Percentiles rank a stretch among this genome's conserved stretches.
Conservation (phyloP, 2,888 invertebrate species). For the Tromatobia lineatoria region DNA sequence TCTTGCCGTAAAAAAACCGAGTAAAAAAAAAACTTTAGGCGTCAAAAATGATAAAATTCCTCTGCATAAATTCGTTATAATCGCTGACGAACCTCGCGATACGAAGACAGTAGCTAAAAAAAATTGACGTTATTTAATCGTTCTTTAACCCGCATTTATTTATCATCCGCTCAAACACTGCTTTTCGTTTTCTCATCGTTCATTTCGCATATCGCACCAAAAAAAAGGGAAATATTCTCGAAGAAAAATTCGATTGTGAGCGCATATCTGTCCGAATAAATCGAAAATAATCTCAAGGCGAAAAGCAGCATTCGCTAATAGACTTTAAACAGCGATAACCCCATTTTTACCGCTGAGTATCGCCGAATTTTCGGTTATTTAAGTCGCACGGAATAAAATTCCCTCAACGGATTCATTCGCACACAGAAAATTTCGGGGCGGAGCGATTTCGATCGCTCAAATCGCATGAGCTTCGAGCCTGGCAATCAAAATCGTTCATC, state of each 20-base stretch:
- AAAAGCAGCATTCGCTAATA: background rate
- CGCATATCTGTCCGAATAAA: background rate
- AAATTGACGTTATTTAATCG: background rate
- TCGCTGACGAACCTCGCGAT: background rate
- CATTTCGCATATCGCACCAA: background rate
- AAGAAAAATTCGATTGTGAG: background rate
- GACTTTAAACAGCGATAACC: constrained; percentile 2
- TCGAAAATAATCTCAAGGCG: constrained; percentile 9
- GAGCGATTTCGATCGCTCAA: background rate
- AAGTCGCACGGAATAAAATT: constrained; percentile 35
- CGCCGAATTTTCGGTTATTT: constrained; percentile 16
- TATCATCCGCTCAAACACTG: constrained; percentile 14
- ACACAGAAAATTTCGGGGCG: background rate
- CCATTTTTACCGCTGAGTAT: background rate
- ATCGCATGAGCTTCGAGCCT: constrained; percentile 51
- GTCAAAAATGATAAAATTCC: background rate
- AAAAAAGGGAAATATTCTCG: background rate
- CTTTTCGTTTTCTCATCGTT: background rate
- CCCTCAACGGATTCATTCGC: background rate
- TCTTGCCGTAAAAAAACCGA: too few relatives aligned
- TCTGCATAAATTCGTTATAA: background rate
- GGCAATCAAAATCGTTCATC: constrained; percentile 62
- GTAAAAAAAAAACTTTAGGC: constrained; percentile 1
- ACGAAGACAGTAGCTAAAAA: background rate
- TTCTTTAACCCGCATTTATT: background rate